These are phyloP conservation scores for Cheilosia pagana DNA, from an alignment of 2,888 invertebrate species.

Conservation along the genomic window DNA sequence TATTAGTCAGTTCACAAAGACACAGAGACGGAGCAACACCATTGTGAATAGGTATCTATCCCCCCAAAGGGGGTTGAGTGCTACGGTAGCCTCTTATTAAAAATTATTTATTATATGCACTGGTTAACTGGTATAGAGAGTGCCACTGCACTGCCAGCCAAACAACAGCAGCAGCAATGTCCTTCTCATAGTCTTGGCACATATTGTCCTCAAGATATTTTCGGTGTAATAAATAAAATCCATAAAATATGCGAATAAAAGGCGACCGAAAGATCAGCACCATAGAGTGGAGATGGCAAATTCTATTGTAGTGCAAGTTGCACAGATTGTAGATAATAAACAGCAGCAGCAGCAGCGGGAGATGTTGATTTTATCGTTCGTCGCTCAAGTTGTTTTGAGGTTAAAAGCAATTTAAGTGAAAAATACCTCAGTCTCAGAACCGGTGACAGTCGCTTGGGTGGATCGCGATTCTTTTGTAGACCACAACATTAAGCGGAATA, in stretches of 20 bases:
- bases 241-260: constrained; percentile 47
- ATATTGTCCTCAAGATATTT: constrained; percentile 8
- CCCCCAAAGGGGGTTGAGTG: constrained; percentile 18
- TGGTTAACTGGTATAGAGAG: constrained; percentile 12
- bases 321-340: constrained; percentile 32
- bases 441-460: constrained; percentile 2
- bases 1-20: constrained; percentile 57
- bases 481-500: neutral
- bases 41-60: constrained; percentile 39
- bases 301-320: constrained; percentile 37
- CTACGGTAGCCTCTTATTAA: constrained; percentile 55
- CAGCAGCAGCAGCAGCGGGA: neutral
- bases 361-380: constrained; percentile 24
- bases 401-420: constrained; percentile 34
- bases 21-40: constrained; percentile 16
- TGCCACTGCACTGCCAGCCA: constrained; percentile 7
- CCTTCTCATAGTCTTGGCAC: neutral
- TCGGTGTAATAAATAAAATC: constrained; percentile 54
- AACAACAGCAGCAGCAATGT: constrained; percentile 27
- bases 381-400: constrained; percentile 13
- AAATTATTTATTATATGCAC: constrained; percentile 67
- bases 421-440: neutral
- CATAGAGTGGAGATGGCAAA: constrained; percentile 24
- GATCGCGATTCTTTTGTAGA: neutral
- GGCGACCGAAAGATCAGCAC: constrained; percentile 15